A percentile compares a stretch with the other conserved stretches of the same genome.
phyloP scores from a whole-genome alignment of 2,888 invertebrate species.

The Crepidodera aurea region DNA sequence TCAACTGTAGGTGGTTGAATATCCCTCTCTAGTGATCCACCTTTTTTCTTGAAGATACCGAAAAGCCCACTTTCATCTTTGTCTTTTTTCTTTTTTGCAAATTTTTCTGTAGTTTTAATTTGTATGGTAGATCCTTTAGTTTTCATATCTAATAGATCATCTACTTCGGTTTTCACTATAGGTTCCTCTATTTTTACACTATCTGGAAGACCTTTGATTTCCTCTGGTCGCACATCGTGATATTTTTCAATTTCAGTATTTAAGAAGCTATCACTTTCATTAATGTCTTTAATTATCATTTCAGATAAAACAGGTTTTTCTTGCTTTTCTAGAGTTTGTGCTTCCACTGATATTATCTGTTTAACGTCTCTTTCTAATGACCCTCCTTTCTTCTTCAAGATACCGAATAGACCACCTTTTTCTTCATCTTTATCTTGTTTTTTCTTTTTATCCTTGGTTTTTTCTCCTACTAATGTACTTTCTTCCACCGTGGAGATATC shows the following conservation, averaged over 20 bases:
- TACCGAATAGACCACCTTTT: slow-evolving; percentile 17
- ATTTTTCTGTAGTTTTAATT: background rate
- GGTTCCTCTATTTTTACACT: background rate
- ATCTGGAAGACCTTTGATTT: background rate
- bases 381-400: slow-evolving; percentile 24
- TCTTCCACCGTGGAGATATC: background rate
- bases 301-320: slow-evolving; percentile 34
- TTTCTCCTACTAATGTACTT: slow-evolving; percentile 29
- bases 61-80: slow-evolving; percentile 16
- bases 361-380: slow-evolving; percentile 12
- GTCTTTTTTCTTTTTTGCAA: slow-evolving; percentile 13
- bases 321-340: background rate
- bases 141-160: too few species aligned
- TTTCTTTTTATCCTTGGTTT: slow-evolving; percentile 1
- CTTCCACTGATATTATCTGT: background rate
- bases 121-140: background rate
- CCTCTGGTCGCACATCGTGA: slow-evolving; percentile 36
- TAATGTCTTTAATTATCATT: slow-evolving; percentile 36
- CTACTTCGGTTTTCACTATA: background rate
- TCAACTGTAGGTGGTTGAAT: background rate
- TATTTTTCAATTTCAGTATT: slow-evolving; percentile 37
- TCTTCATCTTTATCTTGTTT: background rate
- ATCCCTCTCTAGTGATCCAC: slow-evolving; percentile 25
- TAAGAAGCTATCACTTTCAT: slow-evolving; percentile 41
- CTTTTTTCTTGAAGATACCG: slow-evolving; percentile 25